Conservation (phyloP, 2,113 vertebrate genomes). For the Oryzias javanicus region DNA sequence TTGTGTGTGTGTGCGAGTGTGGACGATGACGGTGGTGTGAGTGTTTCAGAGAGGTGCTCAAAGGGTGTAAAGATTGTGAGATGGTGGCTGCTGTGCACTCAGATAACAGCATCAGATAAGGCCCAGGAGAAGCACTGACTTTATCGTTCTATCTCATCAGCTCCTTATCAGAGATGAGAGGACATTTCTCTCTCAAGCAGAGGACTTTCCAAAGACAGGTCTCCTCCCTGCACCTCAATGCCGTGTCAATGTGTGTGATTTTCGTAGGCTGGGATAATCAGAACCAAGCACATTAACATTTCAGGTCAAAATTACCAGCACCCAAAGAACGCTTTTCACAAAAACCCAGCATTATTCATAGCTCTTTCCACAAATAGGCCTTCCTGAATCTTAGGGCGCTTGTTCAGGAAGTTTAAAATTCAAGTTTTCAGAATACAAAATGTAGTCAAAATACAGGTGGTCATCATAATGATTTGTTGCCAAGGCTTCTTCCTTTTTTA, state of each 20-base stretch:
- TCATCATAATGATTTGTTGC: too few relatives aligned
- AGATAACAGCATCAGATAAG: slow-evolving; percentile 77
- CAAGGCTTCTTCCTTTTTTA: too few relatives aligned
- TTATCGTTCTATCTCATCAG: slow-evolving; percentile 73
- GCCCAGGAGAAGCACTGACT: slow-evolving; percentile 70
- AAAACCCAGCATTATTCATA: too few relatives aligned
- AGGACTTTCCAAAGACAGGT: slow-evolving; percentile 80
- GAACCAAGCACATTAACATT: too few relatives aligned
- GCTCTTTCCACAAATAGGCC: too few relatives aligned
- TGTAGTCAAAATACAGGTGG: too few relatives aligned
- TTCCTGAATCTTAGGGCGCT: too few relatives aligned
- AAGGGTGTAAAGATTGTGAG: slow-evolving; percentile 72
- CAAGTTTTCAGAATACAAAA: too few relatives aligned
- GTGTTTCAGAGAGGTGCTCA: slow-evolving; percentile 72
- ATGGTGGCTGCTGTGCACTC: slow-evolving; percentile 71
- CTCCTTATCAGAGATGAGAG: slow-evolving; percentile 72
- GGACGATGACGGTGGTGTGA: slow-evolving; percentile 50
- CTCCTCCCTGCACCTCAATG: slow-evolving; percentile 57
- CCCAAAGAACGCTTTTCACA: too few relatives aligned
- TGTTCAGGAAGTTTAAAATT: too few relatives aligned
- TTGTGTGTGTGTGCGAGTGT: slow-evolving; percentile 13
- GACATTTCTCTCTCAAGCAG: slow-evolving; percentile 73
- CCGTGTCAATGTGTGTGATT: slow-evolving; percentile 24
- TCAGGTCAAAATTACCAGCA: too few relatives aligned
- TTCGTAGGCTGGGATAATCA: not conserved